Evolutionary conservation across 2,113 vertebrate genomes (phyloP).

Genomic region (Channa maculata): DNA sequence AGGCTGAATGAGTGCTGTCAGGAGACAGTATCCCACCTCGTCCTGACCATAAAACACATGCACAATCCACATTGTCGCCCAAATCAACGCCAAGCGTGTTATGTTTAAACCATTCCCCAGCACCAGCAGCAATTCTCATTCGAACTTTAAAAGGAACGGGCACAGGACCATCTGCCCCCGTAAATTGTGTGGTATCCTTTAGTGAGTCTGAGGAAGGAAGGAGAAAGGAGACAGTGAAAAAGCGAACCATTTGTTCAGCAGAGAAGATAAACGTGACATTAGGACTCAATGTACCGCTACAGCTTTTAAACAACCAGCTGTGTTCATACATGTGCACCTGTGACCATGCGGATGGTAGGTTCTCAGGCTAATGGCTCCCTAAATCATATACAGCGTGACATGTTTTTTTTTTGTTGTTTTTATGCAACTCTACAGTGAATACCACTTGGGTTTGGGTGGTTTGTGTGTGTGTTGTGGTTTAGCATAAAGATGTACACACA

Average conservation of each 20-base stretch:
- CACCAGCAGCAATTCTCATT: neutral
- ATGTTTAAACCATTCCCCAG: slow-evolving; percentile 20
- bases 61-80: neutral
- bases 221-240: slow-evolving; percentile 3
- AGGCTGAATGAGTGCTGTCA: slow-evolving; percentile 51
- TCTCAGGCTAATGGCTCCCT: slow-evolving; percentile 3
- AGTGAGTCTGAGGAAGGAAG: neutral
- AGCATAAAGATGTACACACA: slow-evolving; percentile 36
- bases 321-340: neutral
- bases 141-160: slow-evolving; percentile 41
- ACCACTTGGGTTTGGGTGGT: slow-evolving; percentile 32
- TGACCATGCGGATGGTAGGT: neutral
- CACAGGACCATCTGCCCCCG: slow-evolving; percentile 5
- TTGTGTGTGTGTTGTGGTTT: slow-evolving; percentile 28
- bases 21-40: slow-evolving; percentile 53
- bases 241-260: slow-evolving; percentile 51
- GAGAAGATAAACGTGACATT: slow-evolving; percentile 65
- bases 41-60: slow-evolving; percentile 52
- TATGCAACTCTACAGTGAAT: slow-evolving; percentile 27
- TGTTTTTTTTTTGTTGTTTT: slow-evolving; percentile 24
- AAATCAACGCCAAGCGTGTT: slow-evolving; percentile 22
- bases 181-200: slow-evolving; percentile 33
- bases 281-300: slow-evolving; percentile 38
- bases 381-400: slow-evolving; percentile 32
- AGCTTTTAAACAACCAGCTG: slow-evolving; percentile 21